These are phyloP conservation scores for Rhizoglyphus robini DNA, from an alignment of 1,140 invertebrate species.

Conservation along the genomic window DNA sequence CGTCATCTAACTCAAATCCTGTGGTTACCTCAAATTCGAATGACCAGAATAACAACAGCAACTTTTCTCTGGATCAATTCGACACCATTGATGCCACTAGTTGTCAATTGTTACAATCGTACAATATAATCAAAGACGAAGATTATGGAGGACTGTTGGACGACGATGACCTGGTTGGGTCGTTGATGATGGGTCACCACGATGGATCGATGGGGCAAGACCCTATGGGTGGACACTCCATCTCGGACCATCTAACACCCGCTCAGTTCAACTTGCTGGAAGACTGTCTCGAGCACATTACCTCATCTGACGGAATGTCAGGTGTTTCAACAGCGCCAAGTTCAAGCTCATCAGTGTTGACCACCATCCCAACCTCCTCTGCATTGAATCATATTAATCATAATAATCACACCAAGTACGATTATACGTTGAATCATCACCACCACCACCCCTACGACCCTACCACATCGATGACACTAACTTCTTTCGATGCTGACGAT, in stretches of 20 bases:
- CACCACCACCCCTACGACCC: no score
- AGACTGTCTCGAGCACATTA: conserved; percentile 5
- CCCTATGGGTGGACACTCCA: not conserved
- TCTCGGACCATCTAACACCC: not conserved
- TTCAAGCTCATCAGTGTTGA: not conserved
- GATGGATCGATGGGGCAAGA: not conserved
- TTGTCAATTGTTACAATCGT: conserved; percentile 1
- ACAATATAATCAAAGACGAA: not conserved
- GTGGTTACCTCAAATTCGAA: not conserved
- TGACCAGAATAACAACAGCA: not conserved
- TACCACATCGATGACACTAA: no score
- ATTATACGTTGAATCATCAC: no score
- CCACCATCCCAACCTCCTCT: not conserved
- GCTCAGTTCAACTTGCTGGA: not conserved
- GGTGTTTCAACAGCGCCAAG: not conserved
- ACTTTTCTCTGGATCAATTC: not conserved
- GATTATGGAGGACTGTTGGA: not conserved
- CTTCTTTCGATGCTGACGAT: no score
- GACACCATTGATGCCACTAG: not conserved
- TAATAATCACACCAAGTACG: no score
- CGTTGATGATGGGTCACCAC: not conserved
- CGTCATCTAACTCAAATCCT: not conserved
- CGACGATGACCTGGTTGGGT: not conserved
- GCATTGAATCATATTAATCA: not conserved
- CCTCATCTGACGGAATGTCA: not conserved